Evolutionary conservation across 64 coral and sea anemone species (phyloP), one percentile per base, ranked within the genome.

Genomic region (Montipora capricornis): DNA sequence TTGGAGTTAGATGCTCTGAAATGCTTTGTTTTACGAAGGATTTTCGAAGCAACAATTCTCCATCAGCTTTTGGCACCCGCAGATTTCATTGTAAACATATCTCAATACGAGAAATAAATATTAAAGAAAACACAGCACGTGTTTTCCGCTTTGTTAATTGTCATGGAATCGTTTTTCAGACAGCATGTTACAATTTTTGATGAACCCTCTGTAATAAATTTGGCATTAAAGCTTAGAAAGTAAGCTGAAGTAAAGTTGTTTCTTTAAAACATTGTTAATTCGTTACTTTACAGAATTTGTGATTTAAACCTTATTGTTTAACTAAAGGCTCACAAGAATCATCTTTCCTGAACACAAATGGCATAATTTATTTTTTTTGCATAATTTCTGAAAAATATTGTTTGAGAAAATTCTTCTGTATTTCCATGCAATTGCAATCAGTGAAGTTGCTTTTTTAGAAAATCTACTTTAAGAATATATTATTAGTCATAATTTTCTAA

Each of bases 21-120:
- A 17, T 82, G 5, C 50, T 49, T 16, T 50, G n/a, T 73, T 71
- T 37, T 3, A 71, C 1, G 16, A 9, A 17, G 47, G 47, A 70
- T 71, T 86, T 86, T 70, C 16, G 46, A 17, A 70, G 45, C 17
- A 49, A 71, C 82, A 52, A 46, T 11, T 48, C 49, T n/a, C 5
- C 46, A 57, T 57, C 53, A 57, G 47, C 3, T 12, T 16, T 2
- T 4, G 44, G 47, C 66, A 86, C 82, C 82, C 50, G 66, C 82
- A 24, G 82, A 71, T 49, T n/a, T 6, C 14, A 14, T 86, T 71
- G 26, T 86, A 73, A 73, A 86, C 64, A 86, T 16, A 49, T 20
- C 14, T 37, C 20, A 1, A 17, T 11, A 11, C 37, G 10, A 68
- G 14, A 84, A n/a, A 8, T 49, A 73, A 73, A 70, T 86, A 71